A percentile compares a stretch with the other conserved stretches of the same genome.
These are phyloP conservation scores for Psammodynastes pulverulentus DNA, from an alignment of 2,113 vertebrate species.

Conservation along the genomic window DNA sequence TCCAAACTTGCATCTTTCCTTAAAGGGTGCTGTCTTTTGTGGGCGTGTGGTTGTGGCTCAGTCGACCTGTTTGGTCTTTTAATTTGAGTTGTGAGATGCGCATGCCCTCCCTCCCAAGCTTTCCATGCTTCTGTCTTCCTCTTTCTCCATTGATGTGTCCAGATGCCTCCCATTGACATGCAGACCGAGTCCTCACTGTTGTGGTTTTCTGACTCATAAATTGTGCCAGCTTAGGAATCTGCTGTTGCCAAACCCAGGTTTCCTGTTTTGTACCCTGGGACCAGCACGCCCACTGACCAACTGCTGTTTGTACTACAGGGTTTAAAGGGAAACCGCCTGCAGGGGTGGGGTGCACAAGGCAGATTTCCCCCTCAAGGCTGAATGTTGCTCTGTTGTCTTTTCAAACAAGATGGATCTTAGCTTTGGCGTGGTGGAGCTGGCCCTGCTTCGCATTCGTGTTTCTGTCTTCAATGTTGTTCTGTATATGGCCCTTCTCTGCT, in stretches of 20 bases:
- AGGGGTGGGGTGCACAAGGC: background rate
- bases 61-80: constrained; percentile 67
- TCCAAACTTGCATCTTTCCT: constrained; percentile 73
- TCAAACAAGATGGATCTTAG: constrained; percentile 38
- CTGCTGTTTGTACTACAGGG: constrained; percentile 20
- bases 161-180: constrained; percentile 62
- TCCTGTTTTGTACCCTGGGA: constrained; percentile 48
- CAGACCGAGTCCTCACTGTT: constrained; percentile 59
- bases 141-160: constrained; percentile 63
- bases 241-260: constrained; percentile 63
- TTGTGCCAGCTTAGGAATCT: constrained; percentile 61
- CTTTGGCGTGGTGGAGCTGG: constrained; percentile 77
- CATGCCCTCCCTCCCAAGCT: constrained; percentile 70
- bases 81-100: constrained; percentile 73
- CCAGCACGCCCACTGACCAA: constrained; percentile 6
- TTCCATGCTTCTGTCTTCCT: constrained; percentile 69
- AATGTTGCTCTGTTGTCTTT: constrained; percentile 44
- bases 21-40: constrained; percentile 69
- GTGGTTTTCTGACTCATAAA: constrained; percentile 49
- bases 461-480: constrained; percentile 63
- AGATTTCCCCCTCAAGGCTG: constrained; percentile 49
- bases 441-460: constrained; percentile 75
- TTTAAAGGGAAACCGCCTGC: constrained; percentile 48
- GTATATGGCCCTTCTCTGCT: constrained; percentile 51
- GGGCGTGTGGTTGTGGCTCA: constrained; percentile 73